Base-by-base conservation (phyloP, 2,888 invertebrate species). In the Hybos culiciformis region DNA sequence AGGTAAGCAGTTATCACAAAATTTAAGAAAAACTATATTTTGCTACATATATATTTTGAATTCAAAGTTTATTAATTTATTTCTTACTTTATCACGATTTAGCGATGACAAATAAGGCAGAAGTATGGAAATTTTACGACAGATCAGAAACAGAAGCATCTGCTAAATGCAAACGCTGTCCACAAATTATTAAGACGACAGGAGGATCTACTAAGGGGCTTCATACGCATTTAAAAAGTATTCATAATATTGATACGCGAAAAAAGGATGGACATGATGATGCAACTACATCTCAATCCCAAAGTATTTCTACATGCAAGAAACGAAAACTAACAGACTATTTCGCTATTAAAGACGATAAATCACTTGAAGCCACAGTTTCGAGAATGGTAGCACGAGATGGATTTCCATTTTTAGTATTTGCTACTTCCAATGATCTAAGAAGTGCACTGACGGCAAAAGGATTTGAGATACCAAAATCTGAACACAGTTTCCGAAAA, bases 351-450 rank as follows among this genome's bases (percentile, higher is more conserved):
- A 34, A 34, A 34, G 34, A 34, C 34, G 18, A 34, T 34, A 34
- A 34, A 34, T 34, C 34, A 34, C 34, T 34, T 34, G 34, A 34
- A 34, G 26, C 33, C 12, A 29, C 29, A 29, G 14, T 41, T 26
- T n/a, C 41, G 9, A 33, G 41, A 37, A 37, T 42, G 29, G 21
- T 34, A 37, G 42, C 37, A 17, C 23, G 18, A 20, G 38, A 43
- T 38, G 33, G 43, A 37, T 38, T 43, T 21, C 23, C 38, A 20
- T 38, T 43, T 33, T 14, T 20, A 18, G 15, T 38, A 18, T 43
- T 43, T 43, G 18, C n/a, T 23, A 43, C 20, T 20, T 42, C 36
- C 7, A n/a, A 18, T 24, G 38, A 42, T 18, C 12, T 43, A 38
- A 38, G 33, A 43, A 23, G 31, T 21, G n/a, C 20, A n/a, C 20